Percentiles rank a stretch among this genome's conserved stretches.
These are phyloP conservation scores for Mycogona germanica DNA, from an alignment of 2,888 invertebrate species.

Conservation along the genomic window DNA sequence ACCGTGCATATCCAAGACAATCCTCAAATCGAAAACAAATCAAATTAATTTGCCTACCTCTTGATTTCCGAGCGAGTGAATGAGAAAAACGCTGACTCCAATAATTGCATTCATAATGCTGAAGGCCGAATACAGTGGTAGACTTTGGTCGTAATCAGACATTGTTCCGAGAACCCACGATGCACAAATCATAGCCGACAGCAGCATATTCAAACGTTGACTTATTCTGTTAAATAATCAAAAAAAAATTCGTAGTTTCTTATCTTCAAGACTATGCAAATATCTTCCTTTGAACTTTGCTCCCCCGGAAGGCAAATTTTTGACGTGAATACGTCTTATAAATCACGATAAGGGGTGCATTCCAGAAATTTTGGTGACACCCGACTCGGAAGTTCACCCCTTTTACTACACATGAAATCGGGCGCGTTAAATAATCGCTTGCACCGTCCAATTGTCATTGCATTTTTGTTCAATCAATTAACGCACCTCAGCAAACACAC, in stretches of 20 bases:
- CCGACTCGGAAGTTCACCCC: too few species aligned
- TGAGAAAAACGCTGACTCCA: constrained; percentile 26
- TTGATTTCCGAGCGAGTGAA: constrained; percentile 27
- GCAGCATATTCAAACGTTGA: constrained; percentile 27
- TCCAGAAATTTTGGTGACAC: too few species aligned
- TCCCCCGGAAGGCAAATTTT: too few species aligned
- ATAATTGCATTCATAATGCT: constrained; percentile 27
- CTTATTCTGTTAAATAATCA: constrained; percentile 23
- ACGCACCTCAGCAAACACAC: too few species aligned
- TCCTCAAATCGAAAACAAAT: neutral
- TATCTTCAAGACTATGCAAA: too few species aligned
- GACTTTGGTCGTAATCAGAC: constrained; percentile 28
- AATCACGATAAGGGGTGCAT: too few species aligned
- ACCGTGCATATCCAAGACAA: neutral
- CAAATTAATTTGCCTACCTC: constrained; percentile 22
- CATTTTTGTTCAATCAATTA: too few species aligned
- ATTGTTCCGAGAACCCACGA: constrained; percentile 27
- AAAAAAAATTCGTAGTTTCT: neutral
- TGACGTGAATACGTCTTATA: too few species aligned
- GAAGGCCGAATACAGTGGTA: constrained; percentile 27
- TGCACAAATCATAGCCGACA: constrained; percentile 27
- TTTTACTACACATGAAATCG: too few species aligned
- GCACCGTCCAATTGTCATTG: too few species aligned
- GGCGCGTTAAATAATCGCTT: too few species aligned
- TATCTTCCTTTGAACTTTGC: neutral